Evolutionary conservation across 2,113 vertebrate species (phyloP), one percentile per base, ranked within the genome.

Genomic region (Hiodon alosoides): DNA sequence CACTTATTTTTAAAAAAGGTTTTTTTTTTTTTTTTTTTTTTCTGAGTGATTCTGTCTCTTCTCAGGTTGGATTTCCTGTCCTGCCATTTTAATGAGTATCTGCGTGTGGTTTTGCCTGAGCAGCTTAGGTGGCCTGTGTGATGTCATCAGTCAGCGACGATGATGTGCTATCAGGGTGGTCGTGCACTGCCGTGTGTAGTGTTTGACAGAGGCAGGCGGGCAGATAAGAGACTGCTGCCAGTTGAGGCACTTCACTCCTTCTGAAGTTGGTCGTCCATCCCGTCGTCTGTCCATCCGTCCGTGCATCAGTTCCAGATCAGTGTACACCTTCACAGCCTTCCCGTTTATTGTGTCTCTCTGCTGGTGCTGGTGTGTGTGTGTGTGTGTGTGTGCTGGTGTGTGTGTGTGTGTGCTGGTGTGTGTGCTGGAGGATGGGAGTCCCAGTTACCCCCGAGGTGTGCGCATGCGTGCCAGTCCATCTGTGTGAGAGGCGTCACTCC

Each of bases 401-500:
- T 78, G 11, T 52, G 55, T 62, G 13, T 77, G 6, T 7, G 60
- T 46, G 67, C 48, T 54, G n/a, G n/a, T 78, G 47, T 73, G 65
- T 75, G 76, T 76, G 79, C 51, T n/a, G 58, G 58, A 60, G 53
- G 10, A 16, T 75, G 62, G 76, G 76, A 77, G 78, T 62, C 68
- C n/a, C 51, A 69, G 16, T 31, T 31, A 68, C 66, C 66, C 54
- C 14, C 51, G 16, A 48, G 64, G 67, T 69, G 51, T 65, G 68
- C 61, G 59, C 55, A 47, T 61, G 52, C 60, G 14, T 69, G 52
- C 17, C 14, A 11, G 59, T 72, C 14, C 62, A 8, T 61, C 2
- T 62, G 47, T 59, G 17, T 47, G 58, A 55, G 72, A 46, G 64
- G 58, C 8, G 79, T 94, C 90, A 96, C 86, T 97, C 95, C 55